These are phyloP conservation scores for Centrocercus urophasianus DNA, from an alignment of 2,113 vertebrate species.

Conservation along the genomic window DNA sequence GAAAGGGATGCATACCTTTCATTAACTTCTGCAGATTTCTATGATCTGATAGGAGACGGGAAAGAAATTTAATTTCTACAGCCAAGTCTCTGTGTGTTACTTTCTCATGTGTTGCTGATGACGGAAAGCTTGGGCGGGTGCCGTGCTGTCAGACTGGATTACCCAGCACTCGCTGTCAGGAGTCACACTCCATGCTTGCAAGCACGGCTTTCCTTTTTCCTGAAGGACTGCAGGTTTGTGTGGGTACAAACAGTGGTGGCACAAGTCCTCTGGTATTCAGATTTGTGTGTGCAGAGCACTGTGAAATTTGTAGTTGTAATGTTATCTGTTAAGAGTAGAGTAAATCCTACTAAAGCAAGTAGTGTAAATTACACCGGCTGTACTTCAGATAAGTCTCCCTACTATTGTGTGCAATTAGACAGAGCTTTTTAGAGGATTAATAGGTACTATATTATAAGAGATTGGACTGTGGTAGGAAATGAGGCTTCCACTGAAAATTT, in stretches of 20 bases:
- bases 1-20: not conserved
- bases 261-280: not conserved
- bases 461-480: conserved; percentile 1
- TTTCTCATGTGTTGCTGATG: not conserved
- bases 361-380: not conserved
- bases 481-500: not conserved
- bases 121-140: not conserved
- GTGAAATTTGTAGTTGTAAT: not conserved
- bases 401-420: not conserved
- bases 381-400: not conserved
- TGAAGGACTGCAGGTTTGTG: not conserved
- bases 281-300: not conserved
- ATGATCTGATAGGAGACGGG: not conserved
- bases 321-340: not conserved
- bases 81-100: not conserved
- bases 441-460: not conserved
- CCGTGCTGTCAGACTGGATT: not conserved
- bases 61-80: not conserved
- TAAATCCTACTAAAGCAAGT: not conserved
- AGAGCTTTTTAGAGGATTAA: conserved; percentile 28
- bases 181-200: fast-evolving
- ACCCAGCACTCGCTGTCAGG: not conserved
- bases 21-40: not conserved
- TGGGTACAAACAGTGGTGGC: not conserved
- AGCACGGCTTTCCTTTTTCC: not conserved